These are phyloP conservation scores for Bombus difficillimus DNA, from an alignment of 1,140 invertebrate species.

Conservation along the genomic window DNA sequence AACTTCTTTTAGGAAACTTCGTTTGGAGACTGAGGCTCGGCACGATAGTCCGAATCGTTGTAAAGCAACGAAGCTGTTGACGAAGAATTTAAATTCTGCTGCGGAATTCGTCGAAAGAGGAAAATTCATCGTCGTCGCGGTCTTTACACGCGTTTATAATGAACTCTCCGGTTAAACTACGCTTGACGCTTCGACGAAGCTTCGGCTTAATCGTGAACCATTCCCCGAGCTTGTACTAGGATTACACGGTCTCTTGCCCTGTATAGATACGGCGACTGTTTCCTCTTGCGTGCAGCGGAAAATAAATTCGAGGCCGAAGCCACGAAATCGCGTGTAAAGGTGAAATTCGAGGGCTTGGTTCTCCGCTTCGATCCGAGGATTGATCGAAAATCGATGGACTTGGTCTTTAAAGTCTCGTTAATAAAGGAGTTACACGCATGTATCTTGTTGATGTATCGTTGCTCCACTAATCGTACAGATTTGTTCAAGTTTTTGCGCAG, in stretches of 20 bases:
- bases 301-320: background rate
- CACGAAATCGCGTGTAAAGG: background rate
- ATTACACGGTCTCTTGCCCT: background rate
- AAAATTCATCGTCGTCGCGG: background rate
- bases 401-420: background rate
- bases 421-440: background rate
- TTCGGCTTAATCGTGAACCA: conserved; percentile 4
- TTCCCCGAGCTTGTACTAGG: background rate
- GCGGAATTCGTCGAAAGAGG: background rate
- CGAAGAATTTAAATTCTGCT: background rate
- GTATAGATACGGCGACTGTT: too few relatives aligned
- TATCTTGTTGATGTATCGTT: background rate
- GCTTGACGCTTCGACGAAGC: background rate
- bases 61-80: too few relatives aligned
- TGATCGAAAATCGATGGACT: background rate
- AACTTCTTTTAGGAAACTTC: background rate
- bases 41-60: background rate
- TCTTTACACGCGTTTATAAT: background rate
- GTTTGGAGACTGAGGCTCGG: too few relatives aligned
- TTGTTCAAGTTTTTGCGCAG: background rate
- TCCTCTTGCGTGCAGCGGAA: too few relatives aligned
- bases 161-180: conserved; percentile 1
- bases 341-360: background rate
- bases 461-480: background rate
- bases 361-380: background rate